Evolutionary conservation across 2,113 vertebrate genomes (phyloP).

Genomic region (Dipodomys stephensi): DNA sequence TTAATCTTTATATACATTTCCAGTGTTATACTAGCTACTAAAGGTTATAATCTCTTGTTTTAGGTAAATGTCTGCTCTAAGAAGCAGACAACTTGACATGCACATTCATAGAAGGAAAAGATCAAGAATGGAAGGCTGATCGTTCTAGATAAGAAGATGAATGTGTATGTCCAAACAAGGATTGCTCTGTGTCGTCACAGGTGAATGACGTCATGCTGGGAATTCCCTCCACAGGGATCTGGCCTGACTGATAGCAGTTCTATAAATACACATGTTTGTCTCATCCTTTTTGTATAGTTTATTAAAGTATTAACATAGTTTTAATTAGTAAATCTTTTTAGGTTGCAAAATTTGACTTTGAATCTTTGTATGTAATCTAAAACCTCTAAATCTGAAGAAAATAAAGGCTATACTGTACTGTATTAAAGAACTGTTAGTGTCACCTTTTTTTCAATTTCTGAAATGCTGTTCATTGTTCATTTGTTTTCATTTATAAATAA

Average conservation of each 20-base stretch:
- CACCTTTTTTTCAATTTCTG: constrained; percentile 51
- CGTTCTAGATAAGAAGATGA: constrained; percentile 54
- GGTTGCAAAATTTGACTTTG: constrained; percentile 79
- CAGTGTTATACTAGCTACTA: background rate
- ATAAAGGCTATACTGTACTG: constrained; percentile 42
- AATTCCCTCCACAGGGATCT: constrained; percentile 94
- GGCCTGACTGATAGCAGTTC: constrained; percentile 90
- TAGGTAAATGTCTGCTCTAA: constrained; percentile 95
- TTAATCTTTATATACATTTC: background rate
- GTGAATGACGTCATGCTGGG: constrained; percentile 93
- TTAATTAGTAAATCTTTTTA: constrained; percentile 85
- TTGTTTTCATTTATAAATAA: constrained; percentile 77
- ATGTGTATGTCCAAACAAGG: constrained; percentile 82
- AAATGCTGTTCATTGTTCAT: constrained; percentile 44
- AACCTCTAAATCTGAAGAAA: constrained; percentile 46
- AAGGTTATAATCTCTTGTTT: constrained; percentile 52
- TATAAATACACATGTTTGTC: constrained; percentile 84
- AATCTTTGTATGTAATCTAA: constrained; percentile 71
- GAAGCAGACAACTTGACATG: constrained; percentile 89
- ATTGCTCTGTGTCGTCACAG: constrained; percentile 91
- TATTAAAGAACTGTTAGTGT: constrained; percentile 27
- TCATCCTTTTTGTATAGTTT: constrained; percentile 86
- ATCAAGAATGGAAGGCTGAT: constrained; percentile 68
- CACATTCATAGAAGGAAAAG: constrained; percentile 76
- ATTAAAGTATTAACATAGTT: constrained; percentile 84